Conservation (phyloP, 2,113 vertebrate genomes). For the Tachysurus fulvidraco region DNA sequence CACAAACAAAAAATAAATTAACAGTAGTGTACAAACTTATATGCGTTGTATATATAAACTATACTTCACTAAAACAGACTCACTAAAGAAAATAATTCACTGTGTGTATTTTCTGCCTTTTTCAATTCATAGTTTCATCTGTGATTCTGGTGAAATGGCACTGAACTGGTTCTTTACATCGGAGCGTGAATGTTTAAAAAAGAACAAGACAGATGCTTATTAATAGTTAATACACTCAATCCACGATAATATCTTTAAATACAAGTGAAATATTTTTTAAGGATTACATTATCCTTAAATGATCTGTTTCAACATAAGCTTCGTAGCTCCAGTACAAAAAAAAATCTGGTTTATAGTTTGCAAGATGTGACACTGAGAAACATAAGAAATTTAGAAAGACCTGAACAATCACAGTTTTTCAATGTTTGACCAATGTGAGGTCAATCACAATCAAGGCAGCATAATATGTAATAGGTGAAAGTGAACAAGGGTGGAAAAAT, state of each 20-base stretch:
- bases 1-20: too few species aligned
- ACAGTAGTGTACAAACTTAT: too few species aligned
- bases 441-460: conserved; percentile 7
- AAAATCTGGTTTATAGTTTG: background rate
- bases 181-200: background rate
- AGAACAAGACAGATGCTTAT: background rate
- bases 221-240: background rate
- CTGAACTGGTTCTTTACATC: background rate
- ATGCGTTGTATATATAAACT: too few species aligned
- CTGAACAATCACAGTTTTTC: background rate
- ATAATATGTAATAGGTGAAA: conserved; percentile 4
- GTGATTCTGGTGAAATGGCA: background rate
- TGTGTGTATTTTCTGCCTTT: background rate
- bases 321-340: background rate
- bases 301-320: background rate
- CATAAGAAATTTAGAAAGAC: background rate
- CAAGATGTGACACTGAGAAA: background rate
- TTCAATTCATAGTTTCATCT: background rate
- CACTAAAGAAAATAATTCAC: background rate
- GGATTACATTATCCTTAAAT: background rate
- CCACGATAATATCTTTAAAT: background rate
- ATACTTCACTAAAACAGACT: too few species aligned
- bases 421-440: too few species aligned
- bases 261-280: background rate
- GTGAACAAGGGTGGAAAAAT: background rate